Evolutionary conservation across 2,797 vertebrate genomes (phyloP), one percentile per base, ranked within the genome.

Genomic region (Pseudochaenichthys georgianus): DNA sequence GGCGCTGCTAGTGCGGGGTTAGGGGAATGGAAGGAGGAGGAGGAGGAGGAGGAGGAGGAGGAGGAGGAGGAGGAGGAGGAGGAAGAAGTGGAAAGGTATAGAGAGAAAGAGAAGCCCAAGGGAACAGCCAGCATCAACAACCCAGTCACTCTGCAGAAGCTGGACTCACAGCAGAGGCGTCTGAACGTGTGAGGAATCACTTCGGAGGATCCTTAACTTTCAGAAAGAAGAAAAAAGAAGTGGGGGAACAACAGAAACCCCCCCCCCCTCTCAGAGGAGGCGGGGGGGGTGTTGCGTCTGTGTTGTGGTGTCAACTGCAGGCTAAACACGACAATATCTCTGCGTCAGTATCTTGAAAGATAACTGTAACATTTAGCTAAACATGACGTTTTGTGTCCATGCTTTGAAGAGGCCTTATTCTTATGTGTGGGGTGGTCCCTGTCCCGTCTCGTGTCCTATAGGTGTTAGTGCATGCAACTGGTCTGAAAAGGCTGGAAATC

Each of bases 61-160:
- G 59, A 54, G 58, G 71, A 45, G 59, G 51, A 55, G 19, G 75
- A 58, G 46, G 43, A 12, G 45, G 76, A 19, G 64, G 21, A 66
- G 28, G 28, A 28, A 1, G 28, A 28, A 34, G 68, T 45, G 82
- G 72, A 77, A 60, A 73, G 78, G 86, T 76, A 85, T 75, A 89
- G 84, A 81, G 78, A 70, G 80, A 85, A 83, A 83, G 87, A 87
- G 81, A 88, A 84, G 89, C 83, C 89, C 87, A 90, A 84, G 91
- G n/a, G 87, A 91, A 91, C 87, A 85, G 88, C 89, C 85, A 89
- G 91, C 92, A 93, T 94, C 93, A 94, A 94, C 93, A 93, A 93
- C 79, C 92, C 87, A 94, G 91, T 93, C 93, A 92, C 91, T 94
- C 87, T 74, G 81, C 75, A 87, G 89, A 90, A 91, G 92, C 86